phyloP scores from a whole-genome alignment of 2,888 invertebrate genomes.

The Mechanitis messenoides region DNA sequence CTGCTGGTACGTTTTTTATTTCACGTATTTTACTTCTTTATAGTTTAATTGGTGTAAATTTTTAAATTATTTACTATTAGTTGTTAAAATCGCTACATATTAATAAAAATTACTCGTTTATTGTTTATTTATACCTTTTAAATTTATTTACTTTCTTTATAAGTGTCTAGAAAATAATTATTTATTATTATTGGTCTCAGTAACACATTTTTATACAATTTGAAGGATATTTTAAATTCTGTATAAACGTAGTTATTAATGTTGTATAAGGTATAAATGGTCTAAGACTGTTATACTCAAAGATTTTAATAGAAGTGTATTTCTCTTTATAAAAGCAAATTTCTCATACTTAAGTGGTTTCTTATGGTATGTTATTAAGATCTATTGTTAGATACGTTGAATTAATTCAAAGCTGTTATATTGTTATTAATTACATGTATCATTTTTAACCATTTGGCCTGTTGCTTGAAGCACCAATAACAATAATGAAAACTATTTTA shows the following conservation, averaged over 20 bases:
- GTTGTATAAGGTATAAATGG: slow-evolving; percentile 7
- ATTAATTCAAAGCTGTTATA: not conserved
- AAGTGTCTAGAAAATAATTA: no score
- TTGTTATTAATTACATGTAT: not conserved
- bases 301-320: slow-evolving; percentile 9
- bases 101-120: no score
- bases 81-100: no score
- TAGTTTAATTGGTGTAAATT: no score
- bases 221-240: not conserved
- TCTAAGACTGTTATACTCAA: slow-evolving; percentile 6
- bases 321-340: slow-evolving; percentile 14
- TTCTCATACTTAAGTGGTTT: slow-evolving; percentile 10
- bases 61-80: no score
- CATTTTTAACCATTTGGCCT: not conserved
- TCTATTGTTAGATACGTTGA: slow-evolving; percentile 7
- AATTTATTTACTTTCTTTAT: no score
- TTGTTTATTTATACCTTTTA: no score
- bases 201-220: not conserved
- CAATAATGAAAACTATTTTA: no score
- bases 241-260: slow-evolving; percentile 1
- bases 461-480: no score
- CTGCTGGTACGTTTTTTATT: slow-evolving; percentile 52
- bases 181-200: no score
- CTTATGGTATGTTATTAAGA: slow-evolving; percentile 17
- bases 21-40: no score